Evolutionary conservation across 1,140 invertebrate genomes (phyloP).

Genomic region (Drosophila sechellia): DNA sequence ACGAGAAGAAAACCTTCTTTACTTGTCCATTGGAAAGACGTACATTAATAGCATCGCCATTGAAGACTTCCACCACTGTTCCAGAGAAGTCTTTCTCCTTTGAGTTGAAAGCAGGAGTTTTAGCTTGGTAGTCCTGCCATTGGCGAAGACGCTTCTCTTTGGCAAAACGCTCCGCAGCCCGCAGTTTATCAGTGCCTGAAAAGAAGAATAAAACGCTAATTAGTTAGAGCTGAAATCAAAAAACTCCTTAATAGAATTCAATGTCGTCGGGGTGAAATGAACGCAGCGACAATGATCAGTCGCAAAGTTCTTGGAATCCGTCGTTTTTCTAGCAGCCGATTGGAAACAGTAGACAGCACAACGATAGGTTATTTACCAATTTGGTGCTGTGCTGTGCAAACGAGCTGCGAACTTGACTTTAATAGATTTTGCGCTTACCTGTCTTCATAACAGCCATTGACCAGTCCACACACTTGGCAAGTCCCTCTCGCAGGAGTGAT

Average conservation of each 20-base stretch:
- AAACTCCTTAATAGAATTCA: background rate
- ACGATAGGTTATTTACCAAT: slow-evolving; percentile 44
- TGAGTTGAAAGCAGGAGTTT: slow-evolving; percentile 88
- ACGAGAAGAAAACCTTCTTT: slow-evolving; percentile 98
- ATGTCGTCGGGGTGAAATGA: slow-evolving; percentile 84
- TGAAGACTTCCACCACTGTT: slow-evolving; percentile 96
- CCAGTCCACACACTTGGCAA: slow-evolving; percentile 99
- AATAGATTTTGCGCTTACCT: slow-evolving; percentile 80
- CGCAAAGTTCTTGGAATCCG: slow-evolving; percentile 81
- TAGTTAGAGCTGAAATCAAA: background rate
- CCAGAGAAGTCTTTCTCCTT: slow-evolving; percentile 94
- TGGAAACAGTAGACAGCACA: slow-evolving; percentile 39
- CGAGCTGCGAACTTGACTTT: slow-evolving; percentile 30
- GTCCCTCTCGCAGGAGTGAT: slow-evolving; percentile 94
- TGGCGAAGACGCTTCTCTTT: slow-evolving; percentile 94
- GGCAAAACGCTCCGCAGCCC: slow-evolving; percentile 93
- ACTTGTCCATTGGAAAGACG: slow-evolving; percentile 91
- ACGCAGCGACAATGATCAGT: slow-evolving; percentile 43
- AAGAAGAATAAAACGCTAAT: background rate
- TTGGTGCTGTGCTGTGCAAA: slow-evolving; percentile 36
- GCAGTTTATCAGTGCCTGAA: slow-evolving; percentile 91
- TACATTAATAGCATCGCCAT: slow-evolving; percentile 96
- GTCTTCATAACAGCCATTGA: slow-evolving; percentile 94
- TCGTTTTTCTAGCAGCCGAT: slow-evolving; percentile 67
- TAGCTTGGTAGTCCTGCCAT: slow-evolving; percentile 94